Percentiles rank a stretch among this genome's conserved stretches.
phyloP scores from a whole-genome alignment of 1,140 invertebrate species.

The Samia ricini region DNA sequence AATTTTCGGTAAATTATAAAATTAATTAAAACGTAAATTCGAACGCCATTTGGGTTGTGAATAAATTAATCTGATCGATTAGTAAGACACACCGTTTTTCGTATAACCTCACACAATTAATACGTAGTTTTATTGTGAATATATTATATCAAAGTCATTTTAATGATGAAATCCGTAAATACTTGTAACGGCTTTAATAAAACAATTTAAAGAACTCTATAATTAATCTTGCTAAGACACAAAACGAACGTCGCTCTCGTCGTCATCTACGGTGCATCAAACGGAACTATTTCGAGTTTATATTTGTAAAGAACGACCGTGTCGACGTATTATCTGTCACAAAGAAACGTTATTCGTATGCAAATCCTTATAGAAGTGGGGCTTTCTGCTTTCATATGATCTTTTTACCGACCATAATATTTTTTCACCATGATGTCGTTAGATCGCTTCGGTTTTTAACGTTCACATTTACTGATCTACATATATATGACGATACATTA shows the following conservation, averaged over 20 bases:
- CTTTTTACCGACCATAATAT: conserved; percentile 12
- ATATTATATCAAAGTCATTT: no score
- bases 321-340: conserved; percentile 22
- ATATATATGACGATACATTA: no score
- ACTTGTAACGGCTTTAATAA: no score
- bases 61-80: no score
- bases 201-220: no score
- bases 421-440: background rate
- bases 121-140: no score
- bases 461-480: background rate
- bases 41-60: no score
- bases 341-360: conserved; percentile 24
- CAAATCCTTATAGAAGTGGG: conserved; percentile 19
- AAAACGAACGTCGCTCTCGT: conserved; percentile 11
- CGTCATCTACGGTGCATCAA: conserved; percentile 12
- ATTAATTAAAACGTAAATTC: no score
- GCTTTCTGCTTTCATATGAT: conserved; percentile 19
- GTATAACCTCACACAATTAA: no score
- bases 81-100: no score
- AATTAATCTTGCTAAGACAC: conserved; percentile 17
- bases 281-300: conserved; percentile 8
- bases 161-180: no score
- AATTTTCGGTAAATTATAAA: no score
- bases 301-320: conserved; percentile 19
- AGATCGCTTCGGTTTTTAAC: background rate